Evolutionary conservation across 1,140 invertebrate genomes (phyloP), one percentile per base, ranked within the genome.

Genomic region (Andricus grossulariae): DNA sequence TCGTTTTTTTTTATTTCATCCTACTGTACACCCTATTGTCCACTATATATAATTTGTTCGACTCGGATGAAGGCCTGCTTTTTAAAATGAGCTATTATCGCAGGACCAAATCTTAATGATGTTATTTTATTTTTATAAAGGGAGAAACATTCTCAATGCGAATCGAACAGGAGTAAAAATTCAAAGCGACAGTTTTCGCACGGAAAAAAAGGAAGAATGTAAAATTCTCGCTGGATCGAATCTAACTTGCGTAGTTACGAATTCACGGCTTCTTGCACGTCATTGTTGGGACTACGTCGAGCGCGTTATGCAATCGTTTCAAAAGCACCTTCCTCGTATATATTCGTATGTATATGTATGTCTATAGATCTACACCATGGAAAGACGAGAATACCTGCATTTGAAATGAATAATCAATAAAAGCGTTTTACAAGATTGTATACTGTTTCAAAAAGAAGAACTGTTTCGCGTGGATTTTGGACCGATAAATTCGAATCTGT

Each of bases 281-380:
- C 60, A 66, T 66, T 66, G 60, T 66, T 66, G 60, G 8, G 60
- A 66, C 60, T 66, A 66, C 32, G 60, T 66, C 60, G 60, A 66
- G 60, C 60, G 25, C 25, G 60, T 81, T 81, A 76, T 78, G 72
- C 50, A 81, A 81, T 32, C n/a, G 73, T 18, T 32, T 76, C 74
- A 70, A 66, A 76, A 51, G 72, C 73, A 79, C 72, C 66, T 79
- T 79, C 76, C 72, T 45, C 18, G 45, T 39, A 50, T 45, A 45
- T 45, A 45, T 66, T 66, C 60, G 60, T 45, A 39, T 32, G 25
- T 45, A 45, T 45, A 45, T 32, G 25, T 45, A 45, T 45, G 10
- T 8, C 39, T 45, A 45, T 45, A 45, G 39, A 45, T 66, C 57
- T 66, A 66, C 25, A 66, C 12, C 32, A 16, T 45, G 39, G 25